Evolutionary conservation across 2,113 vertebrate species (phyloP).

Genomic region (Xenopus tropicalis): UCB_Xtro_10.0 CM004449.2:30901501-30902000

Average conservation of each 20-base stretch:
- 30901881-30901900: background rate
- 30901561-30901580: background rate
- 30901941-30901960: too few species aligned
- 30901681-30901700: background rate
- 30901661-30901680: background rate
- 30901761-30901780: background rate
- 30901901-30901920: background rate
- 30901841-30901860: background rate
- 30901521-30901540: background rate
- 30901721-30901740: background rate
- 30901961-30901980: too few species aligned
- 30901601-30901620: background rate
- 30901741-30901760: background rate
- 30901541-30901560: background rate
- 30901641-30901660: background rate
- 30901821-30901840: constrained; percentile 1
- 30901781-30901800: background rate
- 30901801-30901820: background rate
- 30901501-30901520: too few species aligned
- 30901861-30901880: constrained; percentile 2
- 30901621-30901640: background rate
- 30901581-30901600: background rate
- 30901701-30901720: constrained; percentile 8
- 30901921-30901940: background rate
- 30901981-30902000: too few species aligned